phyloP scores from a whole-genome alignment of 2,888 invertebrate genomes.

The Apotomis capreana region DNA sequence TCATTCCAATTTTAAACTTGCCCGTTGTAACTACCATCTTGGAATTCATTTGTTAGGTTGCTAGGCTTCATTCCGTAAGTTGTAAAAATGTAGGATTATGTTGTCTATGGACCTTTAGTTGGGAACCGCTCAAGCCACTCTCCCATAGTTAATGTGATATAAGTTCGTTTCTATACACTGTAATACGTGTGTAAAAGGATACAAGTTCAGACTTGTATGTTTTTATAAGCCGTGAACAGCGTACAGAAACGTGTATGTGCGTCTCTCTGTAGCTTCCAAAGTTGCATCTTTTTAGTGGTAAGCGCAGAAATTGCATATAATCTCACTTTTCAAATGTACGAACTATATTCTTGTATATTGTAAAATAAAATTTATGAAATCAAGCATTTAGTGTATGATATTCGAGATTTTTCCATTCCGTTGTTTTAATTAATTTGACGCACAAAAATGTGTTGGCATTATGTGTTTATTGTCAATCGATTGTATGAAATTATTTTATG shows the following conservation, averaged over 20 bases:
- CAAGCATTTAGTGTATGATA: slow-evolving; percentile 49
- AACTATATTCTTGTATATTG: slow-evolving; percentile 79
- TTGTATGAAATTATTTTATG: slow-evolving; percentile 62
- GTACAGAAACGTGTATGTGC: slow-evolving; percentile 47
- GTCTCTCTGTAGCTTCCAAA: slow-evolving; percentile 52
- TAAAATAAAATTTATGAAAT: slow-evolving; percentile 62
- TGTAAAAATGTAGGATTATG: not conserved
- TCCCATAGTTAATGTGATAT: slow-evolving; percentile 38
- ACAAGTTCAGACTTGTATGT: not conserved
- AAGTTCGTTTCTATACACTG: slow-evolving; percentile 16
- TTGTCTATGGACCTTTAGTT: slow-evolving; percentile 1
- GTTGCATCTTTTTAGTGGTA: slow-evolving; percentile 47
- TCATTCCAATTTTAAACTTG: slow-evolving; percentile 33
- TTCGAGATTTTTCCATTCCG: slow-evolving; percentile 32
- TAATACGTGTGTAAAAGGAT: not conserved
- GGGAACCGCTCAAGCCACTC: slow-evolving; percentile 36
- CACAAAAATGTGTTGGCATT: slow-evolving; percentile 58
- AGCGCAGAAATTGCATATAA: slow-evolving; percentile 56
- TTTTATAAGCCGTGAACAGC: slow-evolving; percentile 15
- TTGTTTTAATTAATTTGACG: slow-evolving; percentile 54
- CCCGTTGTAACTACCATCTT: slow-evolving; percentile 6
- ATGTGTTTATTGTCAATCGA: slow-evolving; percentile 23
- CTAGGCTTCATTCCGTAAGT: slow-evolving; percentile 8
- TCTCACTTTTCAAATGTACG: slow-evolving; percentile 67
- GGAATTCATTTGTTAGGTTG: slow-evolving; percentile 4